Percentiles rank a stretch among this genome's conserved stretches.
Evolutionary conservation across 1,140 invertebrate genomes (phyloP).

Genomic region (Zelostemma sp.): DNA sequence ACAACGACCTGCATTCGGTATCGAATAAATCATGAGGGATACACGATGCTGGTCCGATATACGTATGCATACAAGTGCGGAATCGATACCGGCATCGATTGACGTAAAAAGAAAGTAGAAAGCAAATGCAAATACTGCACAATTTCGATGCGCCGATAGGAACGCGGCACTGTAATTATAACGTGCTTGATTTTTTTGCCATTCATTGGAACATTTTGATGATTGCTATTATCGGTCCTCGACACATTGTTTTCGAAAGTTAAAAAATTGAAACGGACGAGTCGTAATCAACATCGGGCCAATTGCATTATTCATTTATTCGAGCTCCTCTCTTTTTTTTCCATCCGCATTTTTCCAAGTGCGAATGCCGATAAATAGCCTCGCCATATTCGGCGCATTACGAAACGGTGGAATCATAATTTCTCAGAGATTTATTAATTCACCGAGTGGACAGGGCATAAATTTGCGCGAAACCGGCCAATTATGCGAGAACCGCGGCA

Average conservation of each 20-base stretch:
- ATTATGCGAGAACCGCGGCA: too few species aligned
- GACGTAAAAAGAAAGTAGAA: slow-evolving; percentile 42
- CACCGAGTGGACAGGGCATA: too few species aligned
- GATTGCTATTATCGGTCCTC: not conserved
- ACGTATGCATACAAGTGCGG: slow-evolving; percentile 15
- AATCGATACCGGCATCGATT: slow-evolving; percentile 35
- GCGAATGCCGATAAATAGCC: too few species aligned
- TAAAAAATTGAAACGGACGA: too few species aligned
- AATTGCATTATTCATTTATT: too few species aligned
- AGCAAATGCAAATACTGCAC: slow-evolving; percentile 27
- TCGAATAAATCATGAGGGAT: slow-evolving; percentile 33
- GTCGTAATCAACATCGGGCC: too few species aligned
- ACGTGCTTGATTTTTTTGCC: not conserved
- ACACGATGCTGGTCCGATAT: slow-evolving; percentile 8
- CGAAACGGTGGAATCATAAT: too few species aligned
- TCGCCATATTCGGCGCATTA: too few species aligned
- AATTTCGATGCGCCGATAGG: not conserved
- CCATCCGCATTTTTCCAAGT: too few species aligned
- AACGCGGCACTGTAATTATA: not conserved
- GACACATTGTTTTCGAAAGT: not conserved
- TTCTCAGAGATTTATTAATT: too few species aligned
- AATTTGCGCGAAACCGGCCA: too few species aligned
- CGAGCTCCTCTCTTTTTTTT: too few species aligned
- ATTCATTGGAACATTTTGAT: slow-evolving; percentile 3
- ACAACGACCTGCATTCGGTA: slow-evolving; percentile 25